A percentile compares a stretch with the other conserved stretches of the same genome.
Conservation (phyloP, 2,113 vertebrate species). For the Alectura lathami region DNA sequence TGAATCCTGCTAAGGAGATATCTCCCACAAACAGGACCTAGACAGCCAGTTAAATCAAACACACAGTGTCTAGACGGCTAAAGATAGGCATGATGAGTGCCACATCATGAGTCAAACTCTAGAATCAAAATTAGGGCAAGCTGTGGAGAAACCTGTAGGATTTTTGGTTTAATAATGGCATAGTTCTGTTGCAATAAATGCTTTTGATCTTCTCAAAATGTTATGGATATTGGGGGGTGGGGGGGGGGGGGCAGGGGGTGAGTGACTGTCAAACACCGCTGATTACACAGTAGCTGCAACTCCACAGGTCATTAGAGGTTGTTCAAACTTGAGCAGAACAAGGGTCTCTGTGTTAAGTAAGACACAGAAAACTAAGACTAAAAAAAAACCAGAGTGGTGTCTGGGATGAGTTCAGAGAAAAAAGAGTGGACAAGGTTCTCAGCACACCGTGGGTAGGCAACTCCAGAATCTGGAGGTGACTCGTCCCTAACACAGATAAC, state of each 20-base stretch:
- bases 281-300: neutral
- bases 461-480: neutral
- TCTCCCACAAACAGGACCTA: neutral
- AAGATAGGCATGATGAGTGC: neutral
- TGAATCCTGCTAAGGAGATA: neutral
- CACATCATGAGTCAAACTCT: fast-evolving
- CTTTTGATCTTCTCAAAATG: neutral
- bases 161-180: neutral
- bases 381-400: neutral
- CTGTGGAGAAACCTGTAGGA: neutral
- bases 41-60: neutral
- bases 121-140: neutral
- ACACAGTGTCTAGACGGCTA: neutral
- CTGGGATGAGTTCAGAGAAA: neutral
- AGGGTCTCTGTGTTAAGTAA: neutral
- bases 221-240: neutral
- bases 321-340: neutral
- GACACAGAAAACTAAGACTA: neutral
- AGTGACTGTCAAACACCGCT: neutral
- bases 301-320: neutral
- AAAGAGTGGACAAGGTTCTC: neutral
- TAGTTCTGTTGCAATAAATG: neutral
- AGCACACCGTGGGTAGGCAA: neutral
- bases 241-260: neutral
- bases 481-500: neutral